A percentile compares a stretch with the other conserved stretches of the same genome.
Conservation (phyloP, 2,888 invertebrate species). For the Agrilus mali region DNA sequence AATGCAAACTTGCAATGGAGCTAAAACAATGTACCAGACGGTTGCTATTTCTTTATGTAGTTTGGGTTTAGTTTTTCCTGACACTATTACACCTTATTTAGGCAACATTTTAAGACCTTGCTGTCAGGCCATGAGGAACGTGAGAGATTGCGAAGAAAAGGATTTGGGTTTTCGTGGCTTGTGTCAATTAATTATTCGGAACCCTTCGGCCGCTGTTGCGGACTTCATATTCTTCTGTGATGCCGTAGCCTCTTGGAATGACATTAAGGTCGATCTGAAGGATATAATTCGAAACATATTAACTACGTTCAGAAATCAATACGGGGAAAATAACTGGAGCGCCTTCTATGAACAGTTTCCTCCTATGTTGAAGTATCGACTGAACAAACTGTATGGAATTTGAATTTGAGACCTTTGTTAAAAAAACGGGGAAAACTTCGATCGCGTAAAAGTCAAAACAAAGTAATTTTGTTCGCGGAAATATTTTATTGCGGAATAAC, state of each 20-base stretch:
- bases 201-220: conserved; percentile 88
- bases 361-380: conserved; percentile 75
- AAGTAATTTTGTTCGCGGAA: too few relatives aligned
- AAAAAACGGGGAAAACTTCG: too few relatives aligned
- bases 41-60: conserved; percentile 99
- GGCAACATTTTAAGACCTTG: conserved; percentile 98
- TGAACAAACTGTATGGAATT: conserved; percentile 62
- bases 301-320: conserved; percentile 90
- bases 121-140: conserved; percentile 92
- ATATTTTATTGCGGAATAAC: too few relatives aligned
- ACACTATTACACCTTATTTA: conserved; percentile 96
- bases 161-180: conserved; percentile 98
- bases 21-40: conserved; percentile 95
- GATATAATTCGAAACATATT: conserved; percentile 89
- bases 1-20: conserved; percentile 86
- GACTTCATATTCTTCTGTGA: conserved; percentile 99
- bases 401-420: conserved; percentile 15
- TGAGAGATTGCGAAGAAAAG: conserved; percentile 98
- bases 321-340: conserved; percentile 93
- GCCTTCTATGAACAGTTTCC: conserved; percentile 95
- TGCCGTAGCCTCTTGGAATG: conserved; percentile 90
- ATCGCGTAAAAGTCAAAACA: too few relatives aligned
- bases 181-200: conserved; percentile 94
- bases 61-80: conserved; percentile 98
- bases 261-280: conserved; percentile 80